These are phyloP conservation scores for Meriones unguiculatus DNA, from an alignment of 2,113 vertebrate species.

Conservation along the genomic window DNA sequence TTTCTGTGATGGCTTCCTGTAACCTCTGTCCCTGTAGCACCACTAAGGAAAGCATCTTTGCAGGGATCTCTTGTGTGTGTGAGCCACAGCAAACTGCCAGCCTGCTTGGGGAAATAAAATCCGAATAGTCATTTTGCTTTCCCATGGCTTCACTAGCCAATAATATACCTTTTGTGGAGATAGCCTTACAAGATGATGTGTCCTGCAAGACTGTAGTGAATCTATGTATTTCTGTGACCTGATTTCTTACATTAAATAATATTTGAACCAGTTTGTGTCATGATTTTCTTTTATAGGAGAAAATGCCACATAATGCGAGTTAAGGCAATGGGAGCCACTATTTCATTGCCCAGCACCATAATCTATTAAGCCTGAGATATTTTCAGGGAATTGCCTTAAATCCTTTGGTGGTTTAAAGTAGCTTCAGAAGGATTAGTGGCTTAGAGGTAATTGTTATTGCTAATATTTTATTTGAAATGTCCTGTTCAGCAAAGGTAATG, in stretches of 20 bases:
- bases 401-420: slow-evolving; percentile 84
- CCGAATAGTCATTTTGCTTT: slow-evolving; percentile 62
- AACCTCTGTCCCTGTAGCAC: background rate
- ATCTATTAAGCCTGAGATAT: slow-evolving; percentile 85
- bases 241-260: slow-evolving; percentile 72
- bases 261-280: slow-evolving; percentile 53
- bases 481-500: slow-evolving; percentile 85
- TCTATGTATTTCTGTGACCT: slow-evolving; percentile 45
- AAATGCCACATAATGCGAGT: slow-evolving; percentile 77
- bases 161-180: slow-evolving; percentile 34
- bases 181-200: background rate
- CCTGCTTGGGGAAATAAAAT: slow-evolving; percentile 12
- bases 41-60: background rate
- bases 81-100: background rate
- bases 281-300: slow-evolving; percentile 73
- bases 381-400: slow-evolving; percentile 86
- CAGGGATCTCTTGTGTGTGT: background rate
- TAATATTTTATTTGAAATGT: slow-evolving; percentile 89
- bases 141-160: slow-evolving; percentile 24
- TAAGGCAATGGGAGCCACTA: slow-evolving; percentile 81
- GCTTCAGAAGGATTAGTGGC: slow-evolving; percentile 85
- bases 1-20: background rate
- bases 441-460: slow-evolving; percentile 89
- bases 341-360: slow-evolving; percentile 76
- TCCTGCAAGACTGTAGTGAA: background rate